These are phyloP conservation scores for Venusia cambrica DNA, from an alignment of 2,888 invertebrate genomes.

Conservation along the genomic window DNA sequence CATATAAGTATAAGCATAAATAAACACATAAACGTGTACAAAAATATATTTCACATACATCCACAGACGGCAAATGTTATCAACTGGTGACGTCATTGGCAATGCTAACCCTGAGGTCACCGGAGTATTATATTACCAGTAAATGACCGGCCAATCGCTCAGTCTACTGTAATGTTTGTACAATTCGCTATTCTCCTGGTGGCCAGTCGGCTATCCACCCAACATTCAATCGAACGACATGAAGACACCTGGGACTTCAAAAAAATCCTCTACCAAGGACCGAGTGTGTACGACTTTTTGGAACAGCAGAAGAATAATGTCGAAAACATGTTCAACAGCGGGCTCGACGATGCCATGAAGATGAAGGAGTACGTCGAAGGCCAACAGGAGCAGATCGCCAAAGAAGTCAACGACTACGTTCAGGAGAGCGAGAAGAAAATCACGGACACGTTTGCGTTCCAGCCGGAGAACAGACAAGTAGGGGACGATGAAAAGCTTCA, in stretches of 20 bases:
- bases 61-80: conserved; percentile 23
- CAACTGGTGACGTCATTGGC: conserved; percentile 31
- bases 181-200: conserved; percentile 14
- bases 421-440: conserved; percentile 48
- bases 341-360: conserved; percentile 36
- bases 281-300: conserved; percentile 30
- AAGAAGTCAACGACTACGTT: conserved; percentile 51
- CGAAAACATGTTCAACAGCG: conserved; percentile 40
- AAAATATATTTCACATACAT: conserved; percentile 7
- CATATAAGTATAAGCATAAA: no score
- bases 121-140: conserved; percentile 3
- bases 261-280: conserved; percentile 28
- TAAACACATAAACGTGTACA: background rate
- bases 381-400: conserved; percentile 48
- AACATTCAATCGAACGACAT: conserved; percentile 4
- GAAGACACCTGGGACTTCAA: conserved; percentile 12
- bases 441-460: conserved; percentile 46
- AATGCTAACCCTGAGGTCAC: conserved; percentile 25
- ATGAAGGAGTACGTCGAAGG: conserved; percentile 51
- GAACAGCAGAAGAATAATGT: conserved; percentile 41
- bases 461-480: conserved; percentile 33
- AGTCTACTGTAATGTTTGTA: conserved; percentile 19
- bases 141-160: conserved; percentile 4
- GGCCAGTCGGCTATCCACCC: conserved; percentile 10
- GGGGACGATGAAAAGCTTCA: conserved; percentile 39